Percentiles rank a stretch among this genome's conserved stretches.
phyloP scores from a whole-genome alignment of 2,113 vertebrate species.

The Chloebia gouldiae region DNA sequence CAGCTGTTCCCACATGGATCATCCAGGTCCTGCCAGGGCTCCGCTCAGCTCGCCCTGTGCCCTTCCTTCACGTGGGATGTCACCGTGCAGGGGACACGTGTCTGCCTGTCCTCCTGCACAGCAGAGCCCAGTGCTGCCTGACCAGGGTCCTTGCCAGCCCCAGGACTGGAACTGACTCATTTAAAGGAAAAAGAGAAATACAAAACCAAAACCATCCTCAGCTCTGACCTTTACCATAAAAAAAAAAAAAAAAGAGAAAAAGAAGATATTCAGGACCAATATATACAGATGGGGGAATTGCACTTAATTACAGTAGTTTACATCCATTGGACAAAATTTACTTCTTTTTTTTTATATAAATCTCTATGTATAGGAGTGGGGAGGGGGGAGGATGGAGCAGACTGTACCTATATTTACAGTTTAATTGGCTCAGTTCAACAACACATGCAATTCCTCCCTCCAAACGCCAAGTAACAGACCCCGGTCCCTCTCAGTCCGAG shows the following conservation, averaged over 20 bases:
- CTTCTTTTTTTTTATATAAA: constrained; percentile 78
- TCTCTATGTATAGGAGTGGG: constrained; percentile 44
- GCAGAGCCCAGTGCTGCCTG: neutral
- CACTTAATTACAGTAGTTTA: constrained; percentile 82
- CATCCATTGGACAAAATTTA: constrained; percentile 78
- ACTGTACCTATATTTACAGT: constrained; percentile 73
- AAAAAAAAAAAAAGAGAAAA: neutral
- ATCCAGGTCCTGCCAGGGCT: neutral
- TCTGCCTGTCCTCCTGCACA: neutral
- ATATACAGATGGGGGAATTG: constrained; percentile 76
- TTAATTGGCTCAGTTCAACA: constrained; percentile 76
- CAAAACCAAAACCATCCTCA: constrained; percentile 22
- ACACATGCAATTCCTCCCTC: constrained; percentile 55
- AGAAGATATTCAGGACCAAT: constrained; percentile 42
- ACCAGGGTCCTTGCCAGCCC: neutral
- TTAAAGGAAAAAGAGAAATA: neutral
- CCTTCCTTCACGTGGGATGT: neutral
- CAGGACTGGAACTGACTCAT: neutral
- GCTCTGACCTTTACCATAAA: constrained; percentile 66
- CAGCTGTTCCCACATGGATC: neutral
- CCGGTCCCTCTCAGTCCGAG: constrained; percentile 63
- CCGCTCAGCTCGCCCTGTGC: accelerated
- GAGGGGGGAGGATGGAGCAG: constrained; percentile 3
- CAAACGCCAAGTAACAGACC: constrained; percentile 73
- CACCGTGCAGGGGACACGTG: neutral